These are phyloP conservation scores for Nomada ruficornis DNA, from an alignment of 2,888 invertebrate genomes.

Conservation along the genomic window DNA sequence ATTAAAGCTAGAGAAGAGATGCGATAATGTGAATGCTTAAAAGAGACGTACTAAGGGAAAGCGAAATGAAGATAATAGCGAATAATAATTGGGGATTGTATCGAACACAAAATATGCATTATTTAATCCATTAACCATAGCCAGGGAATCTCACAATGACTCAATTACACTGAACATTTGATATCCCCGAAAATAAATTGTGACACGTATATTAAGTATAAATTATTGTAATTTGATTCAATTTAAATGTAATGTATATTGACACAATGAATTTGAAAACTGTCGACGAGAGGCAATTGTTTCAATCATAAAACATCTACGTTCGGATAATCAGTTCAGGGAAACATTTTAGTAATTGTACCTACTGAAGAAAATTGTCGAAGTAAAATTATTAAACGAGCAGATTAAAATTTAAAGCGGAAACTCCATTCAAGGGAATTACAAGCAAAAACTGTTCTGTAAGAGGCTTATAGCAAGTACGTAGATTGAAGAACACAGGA, in stretches of 20 bases:
- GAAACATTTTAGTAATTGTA: constrained; percentile 2
- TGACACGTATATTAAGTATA: no score
- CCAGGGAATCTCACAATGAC: no score
- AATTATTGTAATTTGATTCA: background rate
- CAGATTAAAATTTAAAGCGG: background rate
- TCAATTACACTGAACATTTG: no score
- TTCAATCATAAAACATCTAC: background rate
- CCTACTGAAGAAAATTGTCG: background rate
- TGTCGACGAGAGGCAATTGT: background rate
- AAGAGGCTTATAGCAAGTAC: background rate
- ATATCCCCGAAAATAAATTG: no score
- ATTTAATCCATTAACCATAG: background rate
- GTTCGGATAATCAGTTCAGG: background rate
- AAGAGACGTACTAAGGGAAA: background rate
- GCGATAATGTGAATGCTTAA: constrained; percentile 30
- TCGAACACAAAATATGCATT: constrained; percentile 73
- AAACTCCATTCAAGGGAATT: background rate
- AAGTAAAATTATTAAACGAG: background rate
- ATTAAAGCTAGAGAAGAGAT: background rate
- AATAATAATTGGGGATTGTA: constrained; percentile 61
- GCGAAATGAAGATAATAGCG: background rate
- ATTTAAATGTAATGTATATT: background rate
- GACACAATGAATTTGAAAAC: background rate
- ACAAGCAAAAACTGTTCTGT: background rate
- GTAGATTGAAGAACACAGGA: background rate